phyloP scores from a whole-genome alignment of 2,113 vertebrate species.

The Grus americana region DNA sequence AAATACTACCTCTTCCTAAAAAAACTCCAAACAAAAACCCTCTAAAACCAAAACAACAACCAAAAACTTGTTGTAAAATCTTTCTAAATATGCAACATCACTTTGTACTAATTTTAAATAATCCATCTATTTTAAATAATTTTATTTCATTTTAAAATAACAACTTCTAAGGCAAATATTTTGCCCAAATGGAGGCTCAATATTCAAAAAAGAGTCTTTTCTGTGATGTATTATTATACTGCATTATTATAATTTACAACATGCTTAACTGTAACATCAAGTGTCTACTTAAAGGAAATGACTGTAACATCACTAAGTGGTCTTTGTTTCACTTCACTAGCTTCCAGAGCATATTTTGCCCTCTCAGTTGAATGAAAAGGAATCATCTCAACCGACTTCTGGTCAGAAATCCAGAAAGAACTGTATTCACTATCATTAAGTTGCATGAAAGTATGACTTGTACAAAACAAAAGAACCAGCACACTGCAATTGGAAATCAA shows the following conservation, averaged over 20 bases:
- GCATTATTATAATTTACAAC: background rate
- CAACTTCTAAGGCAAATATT: background rate
- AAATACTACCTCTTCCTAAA: background rate
- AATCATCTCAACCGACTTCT: background rate
- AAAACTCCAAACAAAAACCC: background rate
- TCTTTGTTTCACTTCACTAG: background rate
- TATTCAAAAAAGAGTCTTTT: background rate
- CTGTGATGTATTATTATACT: background rate
- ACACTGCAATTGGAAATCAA: background rate
- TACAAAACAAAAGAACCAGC: background rate
- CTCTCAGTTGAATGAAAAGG: background rate
- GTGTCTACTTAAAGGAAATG: background rate
- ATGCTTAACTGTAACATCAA: background rate
- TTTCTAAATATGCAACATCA: background rate
- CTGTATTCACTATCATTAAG: background rate
- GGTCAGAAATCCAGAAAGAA: background rate
- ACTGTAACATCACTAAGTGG: background rate
- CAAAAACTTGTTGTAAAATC: background rate
- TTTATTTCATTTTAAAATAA: background rate
- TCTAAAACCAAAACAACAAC: too few species aligned
- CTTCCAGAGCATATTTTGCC: background rate
- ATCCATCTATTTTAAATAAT: background rate
- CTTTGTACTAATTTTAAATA: background rate
- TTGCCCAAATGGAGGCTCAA: background rate
- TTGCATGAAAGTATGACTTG: background rate